Evolutionary conservation across 2,113 vertebrate species (phyloP), one percentile per base, ranked within the genome.

Genomic region (Stictonetta naevosa): DNA sequence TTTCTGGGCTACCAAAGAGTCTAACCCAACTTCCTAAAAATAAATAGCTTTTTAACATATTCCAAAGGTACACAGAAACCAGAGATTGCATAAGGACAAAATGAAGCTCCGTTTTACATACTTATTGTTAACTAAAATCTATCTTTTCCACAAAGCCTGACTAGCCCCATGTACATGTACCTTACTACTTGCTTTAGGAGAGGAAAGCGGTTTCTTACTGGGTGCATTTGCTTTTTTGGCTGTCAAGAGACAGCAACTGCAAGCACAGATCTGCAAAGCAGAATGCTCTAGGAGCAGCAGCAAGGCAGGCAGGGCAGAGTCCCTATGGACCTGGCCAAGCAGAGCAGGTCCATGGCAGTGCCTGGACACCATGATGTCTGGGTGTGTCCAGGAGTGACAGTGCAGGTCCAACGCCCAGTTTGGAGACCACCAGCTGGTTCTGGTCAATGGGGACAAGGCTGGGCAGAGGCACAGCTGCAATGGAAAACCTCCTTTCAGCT

Each of bases 401-500:
- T 16, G 3, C 13, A 82, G 8, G 4, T 50, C 44, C 46, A 17
- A 19, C 5, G 3, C 8, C 6, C 25, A 64, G 6, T 4, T 19
- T 6, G 1, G 8, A 44, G 3, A 6, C 44, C 53, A 67, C 13
- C 59, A 62, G 28, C 36, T 29, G 16, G 0, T 8, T 15, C 29
- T 75, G 25, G 56, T 59, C 22, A 74, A 10, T 5, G 23, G 15
- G 18, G 29, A 33, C 4, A 81, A 74, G 4, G 26, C 16, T 26
- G 69, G 40, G 4, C 4, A 12, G 2, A 1, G 40, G 11, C 14
- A 66, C 1, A 50, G 13, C 18, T 31, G 12, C 34, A 29, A 8
- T 0, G 4, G 11, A 40, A 1, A 3, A 63, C 3, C 2, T 44
- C 13, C 5, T 1, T 71, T 13, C 31, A 55, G 7, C 3, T 71